These are phyloP conservation scores for Caloenas nicobarica DNA, from an alignment of 2,113 vertebrate species.

Conservation along the genomic window DNA sequence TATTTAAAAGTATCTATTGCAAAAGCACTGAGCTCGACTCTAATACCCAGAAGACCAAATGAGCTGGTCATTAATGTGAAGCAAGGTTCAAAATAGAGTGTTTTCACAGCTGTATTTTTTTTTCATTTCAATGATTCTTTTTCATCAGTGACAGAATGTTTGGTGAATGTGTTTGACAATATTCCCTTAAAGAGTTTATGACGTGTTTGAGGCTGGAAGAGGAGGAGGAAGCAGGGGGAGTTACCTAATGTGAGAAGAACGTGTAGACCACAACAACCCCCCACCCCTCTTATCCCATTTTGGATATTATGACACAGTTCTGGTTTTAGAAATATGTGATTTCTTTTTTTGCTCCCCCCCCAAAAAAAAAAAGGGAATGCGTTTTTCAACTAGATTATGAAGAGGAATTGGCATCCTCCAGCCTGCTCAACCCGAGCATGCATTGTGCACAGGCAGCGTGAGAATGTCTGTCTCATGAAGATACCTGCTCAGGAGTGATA, in stretches of 20 bases:
- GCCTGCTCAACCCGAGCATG: neutral
- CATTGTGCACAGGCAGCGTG: rapidly evolving
- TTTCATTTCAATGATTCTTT: neutral
- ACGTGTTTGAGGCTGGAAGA: neutral
- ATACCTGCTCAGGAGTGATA: neutral
- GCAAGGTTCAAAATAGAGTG: neutral
- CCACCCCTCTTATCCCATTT: neutral
- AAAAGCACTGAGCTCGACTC: neutral
- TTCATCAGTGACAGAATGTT: neutral
- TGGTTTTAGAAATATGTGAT: neutral
- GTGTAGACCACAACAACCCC: neutral
- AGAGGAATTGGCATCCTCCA: neutral
- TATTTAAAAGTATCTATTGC: conserved; percentile 27
- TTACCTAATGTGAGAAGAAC: neutral
- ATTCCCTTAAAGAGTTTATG: neutral
- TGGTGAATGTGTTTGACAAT: neutral
- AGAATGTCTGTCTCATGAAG: neutral
- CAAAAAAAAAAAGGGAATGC: neutral
- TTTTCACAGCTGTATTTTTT: neutral
- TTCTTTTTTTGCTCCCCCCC: neutral
- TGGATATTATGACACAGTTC: neutral
- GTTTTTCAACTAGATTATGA: neutral
- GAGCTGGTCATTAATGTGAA: neutral
- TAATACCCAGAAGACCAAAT: neutral
- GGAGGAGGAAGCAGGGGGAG: neutral